Conservation (phyloP, 2,113 vertebrate genomes). For the Protomyctophum bolini region DNA sequence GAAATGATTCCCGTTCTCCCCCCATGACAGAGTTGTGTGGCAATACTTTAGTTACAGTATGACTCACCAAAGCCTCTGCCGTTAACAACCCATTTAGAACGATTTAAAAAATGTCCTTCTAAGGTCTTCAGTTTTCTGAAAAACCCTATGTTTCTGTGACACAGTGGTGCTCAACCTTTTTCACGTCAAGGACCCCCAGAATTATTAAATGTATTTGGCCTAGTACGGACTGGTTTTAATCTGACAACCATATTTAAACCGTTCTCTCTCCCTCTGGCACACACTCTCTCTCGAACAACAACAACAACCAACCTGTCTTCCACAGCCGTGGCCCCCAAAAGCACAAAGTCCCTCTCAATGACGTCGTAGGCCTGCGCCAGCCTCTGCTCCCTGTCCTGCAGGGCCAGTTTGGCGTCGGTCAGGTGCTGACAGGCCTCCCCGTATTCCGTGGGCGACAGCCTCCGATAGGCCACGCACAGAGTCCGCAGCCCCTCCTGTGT, state of each 20-base stretch:
- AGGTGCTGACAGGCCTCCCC: constrained; percentile 76
- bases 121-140: too few relatives aligned
- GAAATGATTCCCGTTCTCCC: constrained; percentile 16
- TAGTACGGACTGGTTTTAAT: too few relatives aligned
- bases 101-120: too few relatives aligned
- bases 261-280: not conserved
- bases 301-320: constrained; percentile 94
- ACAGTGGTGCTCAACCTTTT: too few relatives aligned
- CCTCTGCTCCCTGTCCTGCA: constrained; percentile 92
- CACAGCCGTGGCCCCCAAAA: constrained; percentile 95
- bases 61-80: constrained; percentile 35
- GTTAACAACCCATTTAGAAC: too few relatives aligned
- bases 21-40: constrained; percentile 36
- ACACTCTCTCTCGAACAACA: not conserved
- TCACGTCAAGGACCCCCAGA: too few relatives aligned
- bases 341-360: constrained; percentile 89
- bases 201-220: too few relatives aligned
- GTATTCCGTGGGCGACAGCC: constrained; percentile 82
- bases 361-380: constrained; percentile 91
- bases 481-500: constrained; percentile 95
- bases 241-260: too few relatives aligned
- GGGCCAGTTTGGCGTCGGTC: constrained; percentile 86
- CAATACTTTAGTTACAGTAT: constrained; percentile 23
- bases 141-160: too few relatives aligned
- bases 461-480: constrained; percentile 91